phyloP scores from a whole-genome alignment of 2,888 invertebrate genomes.

The Cybosia mesomella region DNA sequence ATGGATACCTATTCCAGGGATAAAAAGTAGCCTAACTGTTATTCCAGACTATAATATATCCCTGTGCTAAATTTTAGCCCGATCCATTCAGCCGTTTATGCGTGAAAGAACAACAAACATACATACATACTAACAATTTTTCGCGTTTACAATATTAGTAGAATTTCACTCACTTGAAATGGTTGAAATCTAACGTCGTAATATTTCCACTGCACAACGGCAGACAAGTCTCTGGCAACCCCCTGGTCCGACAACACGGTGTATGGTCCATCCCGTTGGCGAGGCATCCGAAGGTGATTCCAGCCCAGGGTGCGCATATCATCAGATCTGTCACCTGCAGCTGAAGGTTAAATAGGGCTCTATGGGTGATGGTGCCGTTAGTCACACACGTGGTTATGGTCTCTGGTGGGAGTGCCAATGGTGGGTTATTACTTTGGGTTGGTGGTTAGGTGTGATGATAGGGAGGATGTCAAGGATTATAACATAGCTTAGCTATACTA shows the following conservation, averaged over 20 bases:
- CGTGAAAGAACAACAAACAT: too few relatives aligned
- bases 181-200: slow-evolving; percentile 92
- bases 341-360: slow-evolving; percentile 72
- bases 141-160: too few relatives aligned
- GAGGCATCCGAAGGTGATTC: slow-evolving; percentile 92
- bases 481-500: not conserved
- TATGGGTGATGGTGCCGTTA: slow-evolving; percentile 75
- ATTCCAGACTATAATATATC: too few relatives aligned
- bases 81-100: too few relatives aligned
- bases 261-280: slow-evolving; percentile 94
- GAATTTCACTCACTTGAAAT: slow-evolving; percentile 94
- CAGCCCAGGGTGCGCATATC: slow-evolving; percentile 96
- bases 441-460: not conserved
- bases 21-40: too few relatives aligned
- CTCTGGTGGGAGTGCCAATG: not conserved
- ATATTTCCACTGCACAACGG: slow-evolving; percentile 93
- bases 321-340: slow-evolving; percentile 93
- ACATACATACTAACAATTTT: too few relatives aligned
- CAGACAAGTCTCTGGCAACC: slow-evolving; percentile 91
- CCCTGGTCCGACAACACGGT: slow-evolving; percentile 91
- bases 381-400: slow-evolving; percentile 67
- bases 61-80: too few relatives aligned
- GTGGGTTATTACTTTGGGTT: slow-evolving; percentile 1
- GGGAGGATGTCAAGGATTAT: not conserved
- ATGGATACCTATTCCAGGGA: too few relatives aligned